These are phyloP conservation scores for Andrena fulva DNA, from an alignment of 2,888 invertebrate genomes.

Conservation along the genomic window DNA sequence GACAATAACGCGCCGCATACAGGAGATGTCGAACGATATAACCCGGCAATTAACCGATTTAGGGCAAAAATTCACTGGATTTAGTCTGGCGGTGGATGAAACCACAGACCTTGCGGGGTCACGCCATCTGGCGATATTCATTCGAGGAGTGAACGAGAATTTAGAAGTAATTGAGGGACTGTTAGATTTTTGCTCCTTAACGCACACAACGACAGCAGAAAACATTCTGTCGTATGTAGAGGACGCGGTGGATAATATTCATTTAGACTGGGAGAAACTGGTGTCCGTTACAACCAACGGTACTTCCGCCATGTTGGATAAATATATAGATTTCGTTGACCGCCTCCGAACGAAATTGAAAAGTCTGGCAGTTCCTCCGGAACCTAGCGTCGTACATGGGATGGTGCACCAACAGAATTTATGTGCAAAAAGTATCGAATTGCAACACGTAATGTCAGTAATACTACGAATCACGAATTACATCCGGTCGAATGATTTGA, in stretches of 20 bases:
- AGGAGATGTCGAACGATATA: constrained; percentile 7
- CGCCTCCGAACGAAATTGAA: constrained; percentile 4
- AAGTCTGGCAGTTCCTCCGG: constrained; percentile 8
- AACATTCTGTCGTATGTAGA: constrained; percentile 13
- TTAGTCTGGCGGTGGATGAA: constrained; percentile 4
- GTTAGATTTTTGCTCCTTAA: constrained; percentile 3
- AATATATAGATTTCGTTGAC: neutral
- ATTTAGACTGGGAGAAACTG: constrained; percentile 14
- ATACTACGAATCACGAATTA: no score
- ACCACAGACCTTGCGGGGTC: neutral
- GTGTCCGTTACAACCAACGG: constrained; percentile 10
- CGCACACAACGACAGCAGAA: neutral
- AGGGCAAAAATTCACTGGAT: neutral
- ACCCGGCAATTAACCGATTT: neutral
- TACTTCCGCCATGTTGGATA: constrained; percentile 4
- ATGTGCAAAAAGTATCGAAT: no score
- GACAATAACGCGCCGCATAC: no score
- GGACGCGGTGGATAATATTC: constrained; percentile 9
- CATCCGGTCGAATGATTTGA: neutral
- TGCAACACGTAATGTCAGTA: no score
- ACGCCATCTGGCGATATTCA: constrained; percentile 2
- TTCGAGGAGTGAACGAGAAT: neutral
- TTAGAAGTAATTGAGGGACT: constrained; percentile 10
- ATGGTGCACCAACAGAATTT: no score
- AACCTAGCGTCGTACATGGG: no score